Conservation (phyloP, 2,113 vertebrate genomes). For the Seriola aureovittata region DNA sequence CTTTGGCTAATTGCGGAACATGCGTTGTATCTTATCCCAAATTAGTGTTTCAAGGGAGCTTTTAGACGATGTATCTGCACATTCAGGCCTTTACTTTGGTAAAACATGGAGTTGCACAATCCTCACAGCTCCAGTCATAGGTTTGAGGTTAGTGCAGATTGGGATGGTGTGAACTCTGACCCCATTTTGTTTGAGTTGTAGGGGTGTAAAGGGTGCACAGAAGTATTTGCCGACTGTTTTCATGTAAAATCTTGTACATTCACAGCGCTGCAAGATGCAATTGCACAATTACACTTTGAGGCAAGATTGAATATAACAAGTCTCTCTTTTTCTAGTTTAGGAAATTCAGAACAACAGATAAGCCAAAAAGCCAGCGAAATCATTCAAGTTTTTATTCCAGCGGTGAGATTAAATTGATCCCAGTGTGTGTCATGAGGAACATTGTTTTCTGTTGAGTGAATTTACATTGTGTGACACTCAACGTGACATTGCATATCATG, state of each 20-base stretch:
- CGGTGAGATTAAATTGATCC: neutral
- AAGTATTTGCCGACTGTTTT: neutral
- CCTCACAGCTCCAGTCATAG: neutral
- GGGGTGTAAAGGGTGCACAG: neutral
- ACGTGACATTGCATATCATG: neutral
- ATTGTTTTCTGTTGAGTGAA: neutral
- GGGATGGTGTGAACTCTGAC: constrained; percentile 52
- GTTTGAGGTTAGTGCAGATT: neutral
- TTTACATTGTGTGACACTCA: neutral
- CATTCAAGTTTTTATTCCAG: neutral
- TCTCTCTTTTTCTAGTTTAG: neutral
- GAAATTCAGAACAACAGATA: neutral
- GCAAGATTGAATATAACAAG: neutral
- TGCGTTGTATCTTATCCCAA: neutral
- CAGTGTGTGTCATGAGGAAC: neutral
- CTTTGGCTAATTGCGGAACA: constrained; percentile 49
- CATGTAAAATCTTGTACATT: neutral
- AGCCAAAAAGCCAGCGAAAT: neutral
- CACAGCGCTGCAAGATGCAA: neutral
- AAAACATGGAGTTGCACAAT: constrained; percentile 19
- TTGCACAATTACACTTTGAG: neutral
- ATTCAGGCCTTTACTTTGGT: neutral
- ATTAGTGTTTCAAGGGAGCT: neutral
- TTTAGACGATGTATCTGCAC: neutral
- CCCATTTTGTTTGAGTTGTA: constrained; percentile 35